A percentile compares a stretch with the other conserved stretches of the same genome.
Conservation (phyloP, 2,888 invertebrate genomes). For the Polydesmus complanatus region DNA sequence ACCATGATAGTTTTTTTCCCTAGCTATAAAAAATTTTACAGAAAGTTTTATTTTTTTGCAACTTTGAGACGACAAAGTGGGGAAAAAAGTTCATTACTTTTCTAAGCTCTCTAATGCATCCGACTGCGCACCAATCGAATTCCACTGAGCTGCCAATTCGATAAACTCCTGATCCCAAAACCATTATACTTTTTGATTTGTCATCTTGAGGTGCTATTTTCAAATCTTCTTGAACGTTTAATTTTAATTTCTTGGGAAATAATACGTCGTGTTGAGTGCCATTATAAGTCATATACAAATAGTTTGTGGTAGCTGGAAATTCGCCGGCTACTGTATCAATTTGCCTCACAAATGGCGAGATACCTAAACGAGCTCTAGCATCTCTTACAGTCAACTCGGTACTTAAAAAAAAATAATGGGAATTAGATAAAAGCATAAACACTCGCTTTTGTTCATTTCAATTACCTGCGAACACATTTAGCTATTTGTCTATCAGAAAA, state of each 20-base stretch:
- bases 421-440: neutral
- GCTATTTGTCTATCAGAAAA: slow-evolving; percentile 97
- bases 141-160: slow-evolving; percentile 98
- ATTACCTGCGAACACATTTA: slow-evolving; percentile 54
- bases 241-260: no score
- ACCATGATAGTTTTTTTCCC: slow-evolving; percentile 91
- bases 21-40: slow-evolving; percentile 33
- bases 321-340: slow-evolving; percentile 99
- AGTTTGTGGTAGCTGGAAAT: slow-evolving; percentile 98
- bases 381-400: slow-evolving; percentile 29
- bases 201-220: no score
- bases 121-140: slow-evolving; percentile 99
- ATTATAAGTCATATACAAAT: slow-evolving; percentile 95
- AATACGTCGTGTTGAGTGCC: slow-evolving; percentile 62
- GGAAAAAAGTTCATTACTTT: slow-evolving; percentile 34
- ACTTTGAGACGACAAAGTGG: neutral
- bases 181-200: slow-evolving; percentile 70
- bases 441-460: slow-evolving; percentile 13
- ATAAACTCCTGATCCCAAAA: slow-evolving; percentile 90
- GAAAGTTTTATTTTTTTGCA: slow-evolving; percentile 1
- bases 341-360: slow-evolving; percentile 82
- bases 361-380: slow-evolving; percentile 32
- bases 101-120: slow-evolving; percentile 79
- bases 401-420: slow-evolving; percentile 28
- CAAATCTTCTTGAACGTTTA: no score